Conservation (phyloP, 2,113 vertebrate species). For the Perognathus longimembris region DNA sequence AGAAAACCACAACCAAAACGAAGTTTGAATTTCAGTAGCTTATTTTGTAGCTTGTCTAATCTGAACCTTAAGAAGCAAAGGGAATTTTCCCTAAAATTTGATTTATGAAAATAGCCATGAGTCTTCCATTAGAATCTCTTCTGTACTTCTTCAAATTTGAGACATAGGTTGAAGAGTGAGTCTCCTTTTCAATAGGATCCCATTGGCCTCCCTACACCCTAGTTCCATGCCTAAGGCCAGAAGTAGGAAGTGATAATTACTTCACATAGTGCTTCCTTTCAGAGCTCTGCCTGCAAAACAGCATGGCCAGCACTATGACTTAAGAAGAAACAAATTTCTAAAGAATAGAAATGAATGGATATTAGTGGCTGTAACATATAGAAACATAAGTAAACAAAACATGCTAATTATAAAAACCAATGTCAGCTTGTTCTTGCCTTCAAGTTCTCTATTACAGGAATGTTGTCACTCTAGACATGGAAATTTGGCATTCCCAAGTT, state of each 20-base stretch:
- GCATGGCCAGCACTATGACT: not conserved
- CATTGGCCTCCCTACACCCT: not conserved
- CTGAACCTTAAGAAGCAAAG: not conserved
- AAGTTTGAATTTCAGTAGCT: no score
- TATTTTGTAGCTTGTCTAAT: no score
- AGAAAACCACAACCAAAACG: not conserved
- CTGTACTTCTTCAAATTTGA: not conserved
- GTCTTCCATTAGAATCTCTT: not conserved
- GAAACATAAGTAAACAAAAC: not conserved
- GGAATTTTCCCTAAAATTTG: not conserved
- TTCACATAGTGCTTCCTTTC: not conserved
- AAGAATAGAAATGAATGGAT: not conserved
- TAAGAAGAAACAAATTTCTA: not conserved
- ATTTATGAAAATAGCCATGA: not conserved
- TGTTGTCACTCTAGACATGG: not conserved
- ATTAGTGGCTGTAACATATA: not conserved
- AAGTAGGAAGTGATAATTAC: not conserved
- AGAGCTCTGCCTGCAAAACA: not conserved
- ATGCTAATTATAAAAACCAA: not conserved
- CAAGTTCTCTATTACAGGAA: not conserved
- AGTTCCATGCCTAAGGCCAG: not conserved
- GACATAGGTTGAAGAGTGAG: not conserved
- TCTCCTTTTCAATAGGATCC: not conserved
- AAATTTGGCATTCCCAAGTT: not conserved
- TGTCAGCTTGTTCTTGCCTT: not conserved